Base-by-base conservation (phyloP, 2,113 vertebrate genomes). In the Albula glossodonta region DNA sequence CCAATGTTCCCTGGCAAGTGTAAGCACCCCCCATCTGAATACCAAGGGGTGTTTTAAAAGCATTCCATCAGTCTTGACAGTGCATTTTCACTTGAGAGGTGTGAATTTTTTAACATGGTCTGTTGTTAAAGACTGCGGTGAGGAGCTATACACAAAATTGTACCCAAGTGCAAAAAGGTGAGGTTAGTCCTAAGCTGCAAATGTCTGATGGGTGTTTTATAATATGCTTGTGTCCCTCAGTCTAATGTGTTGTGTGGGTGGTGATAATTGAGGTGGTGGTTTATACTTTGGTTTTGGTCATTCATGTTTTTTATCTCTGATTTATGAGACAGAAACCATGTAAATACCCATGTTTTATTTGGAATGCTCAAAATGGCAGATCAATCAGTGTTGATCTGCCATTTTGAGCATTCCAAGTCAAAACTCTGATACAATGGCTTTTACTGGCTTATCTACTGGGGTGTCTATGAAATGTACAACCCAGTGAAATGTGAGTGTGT, bases 1-100 rank as follows among this genome's bases (percentile, higher is more conserved):
- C 56, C 51, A 90, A 90, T 88, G 78, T 53, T 78, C 82, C 83
- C 87, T 89, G 88, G 86, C 57, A 51, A 86, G 78, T 74, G 66
- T 74, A 1, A 25, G 22, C 63, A 22, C 22, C 15, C 19, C 63
- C 22, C 63, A n/a, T 70, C 63, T 70, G 63, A 70, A 70, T 70
- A 70, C 63, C 17, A 70, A n/a, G 6, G 63, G 19, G 63, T 70
- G 15, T 56, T 22, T 74, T 74, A 74, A 74, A 25, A 74, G 22
- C 25, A 31, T 74, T 74, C 8, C 9, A 74, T n/a, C n/a, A 74
- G 17, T 74, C 19, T 19, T 74, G 66, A 74, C 19, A 74, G 7
- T 74, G 66, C 17, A 74, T 31, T 74, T 17, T 3, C 2, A 74
- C 3, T 31, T 74, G 66, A 74, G n/a, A 74, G n/a, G 15, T 70